Percentiles rank a stretch among this genome's conserved stretches.
Conservation (phyloP, 2,797 vertebrate genomes). For the Gadopsis marmoratus region DNA sequence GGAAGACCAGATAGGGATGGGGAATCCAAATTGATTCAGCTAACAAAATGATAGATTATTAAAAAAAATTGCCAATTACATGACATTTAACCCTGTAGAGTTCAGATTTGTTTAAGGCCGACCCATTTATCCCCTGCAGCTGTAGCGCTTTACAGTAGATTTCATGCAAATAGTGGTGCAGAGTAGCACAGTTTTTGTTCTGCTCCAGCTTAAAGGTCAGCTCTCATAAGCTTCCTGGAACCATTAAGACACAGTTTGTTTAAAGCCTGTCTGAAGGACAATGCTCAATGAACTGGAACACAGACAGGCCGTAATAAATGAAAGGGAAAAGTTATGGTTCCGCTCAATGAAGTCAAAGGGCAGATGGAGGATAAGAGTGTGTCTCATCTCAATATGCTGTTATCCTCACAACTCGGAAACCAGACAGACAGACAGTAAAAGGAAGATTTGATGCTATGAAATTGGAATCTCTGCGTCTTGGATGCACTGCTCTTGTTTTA, state of each 20-base stretch:
- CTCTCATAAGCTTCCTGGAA: constrained; percentile 68
- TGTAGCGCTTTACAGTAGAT: constrained; percentile 47
- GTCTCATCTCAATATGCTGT: constrained; percentile 64
- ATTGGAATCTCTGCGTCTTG: constrained; percentile 22
- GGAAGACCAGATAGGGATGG: neutral
- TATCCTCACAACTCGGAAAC: constrained; percentile 36
- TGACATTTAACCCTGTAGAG: constrained; percentile 21
- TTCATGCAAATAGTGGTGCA: constrained; percentile 65
- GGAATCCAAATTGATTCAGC: constrained; percentile 19
- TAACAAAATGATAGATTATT: neutral
- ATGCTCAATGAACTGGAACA: constrained; percentile 70
- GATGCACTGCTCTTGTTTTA: constrained; percentile 23
- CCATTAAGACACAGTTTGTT: constrained; percentile 79
- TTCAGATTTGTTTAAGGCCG: constrained; percentile 41
- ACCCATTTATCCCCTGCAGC: constrained; percentile 46
- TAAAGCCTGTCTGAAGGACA: constrained; percentile 78
- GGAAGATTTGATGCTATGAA: constrained; percentile 37
- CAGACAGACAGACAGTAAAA: constrained; percentile 32
- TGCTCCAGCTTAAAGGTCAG: constrained; percentile 78
- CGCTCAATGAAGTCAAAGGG: constrained; percentile 82
- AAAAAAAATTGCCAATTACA: constrained; percentile 34
- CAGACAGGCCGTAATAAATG: constrained; percentile 71
- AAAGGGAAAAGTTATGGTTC: constrained; percentile 79
- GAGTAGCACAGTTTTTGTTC: constrained; percentile 61
- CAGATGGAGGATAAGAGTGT: constrained; percentile 64